Evolutionary conservation across 2,797 vertebrate genomes (phyloP).

Genomic region (Epinephelus malabaricus): DNA sequence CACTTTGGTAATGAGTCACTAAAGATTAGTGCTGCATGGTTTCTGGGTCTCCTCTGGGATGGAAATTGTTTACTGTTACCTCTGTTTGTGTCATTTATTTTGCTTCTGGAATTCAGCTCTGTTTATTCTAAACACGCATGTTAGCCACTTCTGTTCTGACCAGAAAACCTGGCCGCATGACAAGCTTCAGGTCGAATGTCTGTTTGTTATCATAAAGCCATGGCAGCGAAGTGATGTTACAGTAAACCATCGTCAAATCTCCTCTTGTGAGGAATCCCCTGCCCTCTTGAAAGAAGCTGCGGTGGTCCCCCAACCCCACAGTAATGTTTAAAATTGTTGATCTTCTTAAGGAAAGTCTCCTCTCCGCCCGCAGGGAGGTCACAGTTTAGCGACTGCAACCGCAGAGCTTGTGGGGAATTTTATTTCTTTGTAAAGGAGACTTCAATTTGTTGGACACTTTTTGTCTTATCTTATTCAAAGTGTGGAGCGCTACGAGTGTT

Average conservation of each 20-base stretch:
- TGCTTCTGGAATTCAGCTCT: slow-evolving; percentile 73
- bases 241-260: slow-evolving; percentile 62
- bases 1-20: slow-evolving; percentile 64
- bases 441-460: neutral
- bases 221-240: slow-evolving; percentile 58
- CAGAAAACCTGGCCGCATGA: slow-evolving; percentile 61
- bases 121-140: slow-evolving; percentile 62
- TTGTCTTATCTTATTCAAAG: no score
- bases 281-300: slow-evolving; percentile 45
- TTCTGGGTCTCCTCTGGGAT: slow-evolving; percentile 57
- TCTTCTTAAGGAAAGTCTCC: slow-evolving; percentile 43
- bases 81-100: slow-evolving; percentile 73
- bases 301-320: slow-evolving; percentile 54
- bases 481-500: no score
- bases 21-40: slow-evolving; percentile 57
- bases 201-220: slow-evolving; percentile 69
- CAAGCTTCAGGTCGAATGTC: slow-evolving; percentile 50
- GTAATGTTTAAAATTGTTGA: slow-evolving; percentile 58
- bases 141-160: slow-evolving; percentile 74
- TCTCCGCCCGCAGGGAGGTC: slow-evolving; percentile 45
- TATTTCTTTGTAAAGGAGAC: slow-evolving; percentile 37
- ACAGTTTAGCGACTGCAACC: slow-evolving; percentile 45
- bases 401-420: slow-evolving; percentile 33
- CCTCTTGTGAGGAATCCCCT: slow-evolving; percentile 58
- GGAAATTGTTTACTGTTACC: slow-evolving; percentile 71